Conservation (phyloP, 2,113 vertebrate species). For the Pithys albifrons region DNA sequence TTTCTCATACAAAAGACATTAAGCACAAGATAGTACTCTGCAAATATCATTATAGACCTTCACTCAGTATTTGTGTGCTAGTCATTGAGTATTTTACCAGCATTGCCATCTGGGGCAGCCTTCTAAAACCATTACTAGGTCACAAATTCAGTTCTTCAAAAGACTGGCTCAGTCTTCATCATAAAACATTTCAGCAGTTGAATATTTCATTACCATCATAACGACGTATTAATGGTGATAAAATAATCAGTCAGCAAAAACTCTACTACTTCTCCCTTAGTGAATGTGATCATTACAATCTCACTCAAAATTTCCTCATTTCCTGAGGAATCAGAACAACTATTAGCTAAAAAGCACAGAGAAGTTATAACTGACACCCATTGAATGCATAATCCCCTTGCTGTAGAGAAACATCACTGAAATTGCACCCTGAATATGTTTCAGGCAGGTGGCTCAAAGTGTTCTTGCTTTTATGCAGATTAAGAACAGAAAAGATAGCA, state of each 20-base stretch:
- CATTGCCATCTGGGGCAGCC: constrained; percentile 22
- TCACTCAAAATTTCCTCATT: constrained; percentile 67
- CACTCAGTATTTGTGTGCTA: neutral
- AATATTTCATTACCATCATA: constrained; percentile 74
- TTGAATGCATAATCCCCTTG: constrained; percentile 25
- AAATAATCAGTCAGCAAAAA: constrained; percentile 79
- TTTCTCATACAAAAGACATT: constrained; percentile 44
- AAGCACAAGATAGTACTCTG: constrained; percentile 20
- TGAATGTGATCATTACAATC: constrained; percentile 59
- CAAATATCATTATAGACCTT: constrained; percentile 23
- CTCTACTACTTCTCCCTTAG: constrained; percentile 70
- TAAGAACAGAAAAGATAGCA: neutral
- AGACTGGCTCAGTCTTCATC: constrained; percentile 45
- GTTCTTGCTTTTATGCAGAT: neutral
- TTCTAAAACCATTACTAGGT: constrained; percentile 31
- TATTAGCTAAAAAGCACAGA: constrained; percentile 48
- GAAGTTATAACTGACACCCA: constrained; percentile 33
- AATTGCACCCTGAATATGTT: constrained; percentile 2
- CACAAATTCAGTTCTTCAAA: constrained; percentile 60
- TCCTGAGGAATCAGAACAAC: constrained; percentile 61
- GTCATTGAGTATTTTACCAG: constrained; percentile 32
- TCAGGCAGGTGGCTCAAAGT: neutral
- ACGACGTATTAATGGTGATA: constrained; percentile 71
- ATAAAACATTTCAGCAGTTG: constrained; percentile 67
- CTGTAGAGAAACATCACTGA: neutral